Evolutionary conservation across 2,888 invertebrate genomes (phyloP).

Genomic region (Eristalis arbustorum): DNA sequence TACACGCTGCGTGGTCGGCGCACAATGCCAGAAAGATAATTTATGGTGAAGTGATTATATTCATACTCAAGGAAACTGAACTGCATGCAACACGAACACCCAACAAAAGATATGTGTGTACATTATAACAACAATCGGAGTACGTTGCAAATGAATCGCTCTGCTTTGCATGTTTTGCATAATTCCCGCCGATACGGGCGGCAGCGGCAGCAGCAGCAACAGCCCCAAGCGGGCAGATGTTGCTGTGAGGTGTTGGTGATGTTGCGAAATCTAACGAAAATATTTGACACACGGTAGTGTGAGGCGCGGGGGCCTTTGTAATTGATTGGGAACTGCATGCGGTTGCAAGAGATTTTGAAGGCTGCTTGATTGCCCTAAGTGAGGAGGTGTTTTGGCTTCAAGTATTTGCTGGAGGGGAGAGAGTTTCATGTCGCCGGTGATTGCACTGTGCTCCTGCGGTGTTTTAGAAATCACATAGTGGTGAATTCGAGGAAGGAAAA

Average conservation of each 20-base stretch:
- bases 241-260: slow-evolving; percentile 8
- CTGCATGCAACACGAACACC: slow-evolving; percentile 61
- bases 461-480: not conserved
- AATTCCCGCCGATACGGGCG: slow-evolving; percentile 34
- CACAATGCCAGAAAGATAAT: slow-evolving; percentile 57
- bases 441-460: not conserved
- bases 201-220: not conserved
- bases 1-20: slow-evolving; percentile 33
- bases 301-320: not conserved
- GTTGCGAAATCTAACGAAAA: not conserved
- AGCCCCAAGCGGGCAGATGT: slow-evolving; percentile 36
- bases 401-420: not conserved
- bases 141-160: slow-evolving; percentile 53
- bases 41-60: slow-evolving; percentile 64
- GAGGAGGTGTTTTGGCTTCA: not conserved
- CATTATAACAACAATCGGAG: slow-evolving; percentile 45
- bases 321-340: slow-evolving; percentile 1
- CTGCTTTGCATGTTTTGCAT: slow-evolving; percentile 58
- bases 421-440: not conserved
- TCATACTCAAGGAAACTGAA: slow-evolving; percentile 62
- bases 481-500: not conserved
- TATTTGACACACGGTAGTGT: not conserved
- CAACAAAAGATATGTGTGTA: not conserved
- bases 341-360: not conserved
- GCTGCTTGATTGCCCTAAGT: not conserved